These are phyloP conservation scores for Piscicola geometra DNA, from an alignment of 2,888 invertebrate species.

Conservation along the genomic window DNA sequence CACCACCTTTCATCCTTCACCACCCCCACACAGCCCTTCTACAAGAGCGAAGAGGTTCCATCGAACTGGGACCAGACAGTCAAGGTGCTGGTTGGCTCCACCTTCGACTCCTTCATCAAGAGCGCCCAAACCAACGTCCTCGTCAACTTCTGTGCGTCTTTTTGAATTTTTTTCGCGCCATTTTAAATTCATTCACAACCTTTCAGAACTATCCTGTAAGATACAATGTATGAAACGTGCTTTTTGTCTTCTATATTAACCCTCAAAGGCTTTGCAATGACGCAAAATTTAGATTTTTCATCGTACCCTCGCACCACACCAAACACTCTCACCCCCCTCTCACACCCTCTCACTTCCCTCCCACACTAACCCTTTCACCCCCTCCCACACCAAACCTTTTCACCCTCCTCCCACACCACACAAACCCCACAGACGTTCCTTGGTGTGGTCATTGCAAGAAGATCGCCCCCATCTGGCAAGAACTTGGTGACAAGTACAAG, in stretches of 20 bases:
- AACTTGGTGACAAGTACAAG: conserved; percentile 87
- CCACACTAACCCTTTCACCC: too few relatives aligned
- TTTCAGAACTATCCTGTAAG: too few relatives aligned
- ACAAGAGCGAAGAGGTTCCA: conserved; percentile 86
- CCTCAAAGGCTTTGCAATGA: too few relatives aligned
- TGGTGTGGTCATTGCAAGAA: conserved; percentile 98
- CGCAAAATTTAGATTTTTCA: neutral
- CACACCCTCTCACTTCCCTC: too few relatives aligned
- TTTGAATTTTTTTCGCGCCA: too few relatives aligned
- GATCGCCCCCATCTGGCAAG: conserved; percentile 87
- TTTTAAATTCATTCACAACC: too few relatives aligned
- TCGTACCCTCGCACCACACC: neutral
- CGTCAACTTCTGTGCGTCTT: conserved; percentile 79
- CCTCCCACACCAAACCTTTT: neutral
- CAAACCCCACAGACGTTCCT: conserved; percentile 69
- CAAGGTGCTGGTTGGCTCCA: conserved; percentile 84
- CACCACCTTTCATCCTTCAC: neutral
- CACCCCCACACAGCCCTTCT: conserved; percentile 66
- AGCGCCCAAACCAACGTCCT: conserved; percentile 83
- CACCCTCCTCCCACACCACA: neutral
- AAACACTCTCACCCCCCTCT: neutral
- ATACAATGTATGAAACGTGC: too few relatives aligned
- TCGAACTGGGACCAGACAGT: conserved; percentile 96
- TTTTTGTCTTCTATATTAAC: too few relatives aligned
- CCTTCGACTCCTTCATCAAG: conserved; percentile 87